A percentile compares a stretch with the other conserved stretches of the same genome.
These are phyloP conservation scores for Acanthiza pusilla DNA, from an alignment of 2,797 vertebrate genomes.

Conservation along the genomic window DNA sequence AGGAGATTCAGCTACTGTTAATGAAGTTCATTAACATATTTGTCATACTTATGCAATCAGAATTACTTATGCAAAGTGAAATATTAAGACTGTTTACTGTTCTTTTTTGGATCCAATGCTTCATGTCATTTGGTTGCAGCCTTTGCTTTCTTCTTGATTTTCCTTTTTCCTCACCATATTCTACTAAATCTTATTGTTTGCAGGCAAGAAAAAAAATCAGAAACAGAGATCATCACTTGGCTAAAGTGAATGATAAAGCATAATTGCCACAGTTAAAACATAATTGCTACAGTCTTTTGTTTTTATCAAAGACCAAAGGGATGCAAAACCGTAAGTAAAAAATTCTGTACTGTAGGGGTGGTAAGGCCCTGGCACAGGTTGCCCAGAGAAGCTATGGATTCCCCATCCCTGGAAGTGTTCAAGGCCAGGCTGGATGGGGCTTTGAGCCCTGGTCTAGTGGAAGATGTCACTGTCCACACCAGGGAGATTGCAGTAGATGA, in stretches of 20 bases:
- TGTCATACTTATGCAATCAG: not conserved
- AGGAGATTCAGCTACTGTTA: not conserved
- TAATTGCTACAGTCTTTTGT: not conserved
- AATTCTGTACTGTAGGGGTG: not conserved
- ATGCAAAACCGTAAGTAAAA: not conserved
- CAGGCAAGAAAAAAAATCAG: not conserved
- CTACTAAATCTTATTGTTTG: not conserved
- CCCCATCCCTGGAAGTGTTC: not conserved
- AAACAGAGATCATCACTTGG: not conserved
- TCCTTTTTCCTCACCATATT: not conserved
- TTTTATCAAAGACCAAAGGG: not conserved
- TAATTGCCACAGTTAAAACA: not conserved
- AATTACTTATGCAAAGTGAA: not conserved
- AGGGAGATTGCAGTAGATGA: not conserved
- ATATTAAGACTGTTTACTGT: not conserved
- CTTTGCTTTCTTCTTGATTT: not conserved
- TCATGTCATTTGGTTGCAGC: not conserved
- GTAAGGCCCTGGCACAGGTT: not conserved
- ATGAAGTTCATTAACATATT: not conserved
- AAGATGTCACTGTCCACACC: not conserved
- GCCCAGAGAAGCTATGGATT: not conserved
- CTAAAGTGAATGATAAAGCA: not conserved
- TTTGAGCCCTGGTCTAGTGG: not conserved
- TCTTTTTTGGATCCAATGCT: not conserved
- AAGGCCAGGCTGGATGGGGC: not conserved